Evolutionary conservation across 2,113 vertebrate species (phyloP), one percentile per base, ranked within the genome.

Genomic region (Phaethon lepturus): DNA sequence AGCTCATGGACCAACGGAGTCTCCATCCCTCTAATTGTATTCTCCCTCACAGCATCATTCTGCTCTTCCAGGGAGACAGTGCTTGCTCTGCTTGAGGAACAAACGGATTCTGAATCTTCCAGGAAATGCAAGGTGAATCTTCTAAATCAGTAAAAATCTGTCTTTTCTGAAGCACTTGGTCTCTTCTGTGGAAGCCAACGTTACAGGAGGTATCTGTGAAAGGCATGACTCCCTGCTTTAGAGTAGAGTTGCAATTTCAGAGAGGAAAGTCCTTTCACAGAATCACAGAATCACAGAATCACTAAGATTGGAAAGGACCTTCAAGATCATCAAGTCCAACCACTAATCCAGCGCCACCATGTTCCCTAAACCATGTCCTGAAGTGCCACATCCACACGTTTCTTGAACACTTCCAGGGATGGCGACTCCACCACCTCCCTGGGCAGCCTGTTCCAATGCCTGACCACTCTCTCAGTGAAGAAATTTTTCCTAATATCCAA

Each of bases 131-230:
- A 60, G 35, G 53, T 72, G 28, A 67, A 44, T 25, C 35, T 33
- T 24, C 55, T 52, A 16, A 29, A 40, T n/a, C 18, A 13, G 33
- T 67, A 26, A 72, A 67, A 52, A 13, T 18, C 16, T 40, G 29
- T 38, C 11, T 49, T 86, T 60, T 64, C 49, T 52, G 77, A 42
- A 90, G 50, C 17, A 9, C 28, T 28, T 35, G 44, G 25, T 42
- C 44, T 45, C 17, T 53, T 31, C 52, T 1, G 0, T 49, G 29
- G 62, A 49, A 64, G 73, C 29, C 52, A 42, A 2, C 0, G 1
- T n/a, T 22, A 25, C 38, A 26, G 55, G 55, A 16, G 7, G 35
- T 12, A 13, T 5, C 78, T 53, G 19, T 26, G 86, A 59, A 52
- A 52, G 38, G 58, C 52, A 47, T 1, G 1, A 11, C 49, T 35